Base-by-base conservation (phyloP, 2,113 vertebrate genomes). In the Rhineura floridana region DNA sequence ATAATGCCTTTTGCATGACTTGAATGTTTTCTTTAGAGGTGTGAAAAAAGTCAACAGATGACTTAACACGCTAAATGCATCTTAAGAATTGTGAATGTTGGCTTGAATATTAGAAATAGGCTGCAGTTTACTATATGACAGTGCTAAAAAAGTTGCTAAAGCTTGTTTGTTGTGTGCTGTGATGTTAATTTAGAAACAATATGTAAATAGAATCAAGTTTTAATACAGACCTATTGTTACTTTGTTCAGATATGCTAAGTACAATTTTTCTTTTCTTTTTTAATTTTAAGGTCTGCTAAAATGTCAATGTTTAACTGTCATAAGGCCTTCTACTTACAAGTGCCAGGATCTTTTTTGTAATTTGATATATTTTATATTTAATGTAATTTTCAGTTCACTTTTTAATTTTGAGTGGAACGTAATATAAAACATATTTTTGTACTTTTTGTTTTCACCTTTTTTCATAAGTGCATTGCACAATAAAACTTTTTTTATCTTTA, bases 381-480 rank as follows among this genome's bases (percentile, higher is more conserved):
- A 96, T 96, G 95, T 96, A 91, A 87, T 95, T 94, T 95, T 95
- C 88, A 91, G 95, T 91, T 88, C 30, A 42, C 87, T 92, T 93
- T 95, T 92, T 96, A 88, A 93, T 90, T 96, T 96, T 76, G 93
- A 89, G 91, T 97, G 94, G 80, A 94, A 93, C 95, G 95, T 93
- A 85, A 59, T 91, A 91, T 95, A 93, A 96, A 95, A 91, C 87
- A 96, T 97, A 97, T 97, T 97, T 97, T 97, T 97, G 83, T 97
- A 97, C 91, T 94, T 96, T 94, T 89, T 91, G 50, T 93, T 95
- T 95, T 94, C 92, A 93, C 83, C 84, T 3, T 73, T 87, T 93
- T 95, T 90, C 83, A 91, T 89, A 82, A 89, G 69, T 87, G 86
- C 92, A 83, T 93, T 88, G 90, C 90, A 93, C 94, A 97, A 97